Evolutionary conservation across 92 coral and sea anemone genomes (phyloP), one percentile per base, ranked within the genome.

Genomic region (Plumapathes pennacea): DNA sequence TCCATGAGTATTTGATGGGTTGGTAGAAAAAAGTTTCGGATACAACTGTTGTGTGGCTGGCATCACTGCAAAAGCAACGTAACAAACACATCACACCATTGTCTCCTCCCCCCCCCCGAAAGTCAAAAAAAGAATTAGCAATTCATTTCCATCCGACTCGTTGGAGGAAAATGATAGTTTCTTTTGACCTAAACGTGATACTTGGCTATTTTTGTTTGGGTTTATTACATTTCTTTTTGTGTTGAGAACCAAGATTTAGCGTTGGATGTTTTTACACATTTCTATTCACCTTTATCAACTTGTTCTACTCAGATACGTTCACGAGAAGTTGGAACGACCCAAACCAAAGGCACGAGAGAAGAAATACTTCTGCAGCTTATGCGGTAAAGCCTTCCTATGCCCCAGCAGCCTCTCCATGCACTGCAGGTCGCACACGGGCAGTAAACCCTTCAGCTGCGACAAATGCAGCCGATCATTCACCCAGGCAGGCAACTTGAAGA

Each of bases 391-490:
- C 20, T 88, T 88, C 56, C 41, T 80, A n/a, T 88, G 96, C 33
- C 86, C 96, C 1, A 88, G 96, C 60, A 88, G 96, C 47, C 82
- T 88, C 14, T 74, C 85, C 40, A 88, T 88, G 96, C 96, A 88
- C 46, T 88, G 96, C 40, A 68, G 96, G 5, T 82, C 90, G 0
- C 96, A 88, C 48, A 54, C 80, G 0, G 96, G 96, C 2, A 61
- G 45, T 36, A 88, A 88, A 34, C 96, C 96, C 1, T 88, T 43
- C 54, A 24, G 68, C 9, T 88, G 96, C 58, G 76, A 73, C 7
- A 44, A 64, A 18, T 88, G 96, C 25, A 67, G 74, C 13, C 78
- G 67, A 21, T 67, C 77, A 23, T 88, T 88, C 30, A 83, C 90
- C 34, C 96, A 88, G 48, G 80, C 77, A 0, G 96, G 96, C 14